These are phyloP conservation scores for Pseudomyrmex dendroicus DNA, from an alignment of 1,140 invertebrate species.

Conservation along the genomic window DNA sequence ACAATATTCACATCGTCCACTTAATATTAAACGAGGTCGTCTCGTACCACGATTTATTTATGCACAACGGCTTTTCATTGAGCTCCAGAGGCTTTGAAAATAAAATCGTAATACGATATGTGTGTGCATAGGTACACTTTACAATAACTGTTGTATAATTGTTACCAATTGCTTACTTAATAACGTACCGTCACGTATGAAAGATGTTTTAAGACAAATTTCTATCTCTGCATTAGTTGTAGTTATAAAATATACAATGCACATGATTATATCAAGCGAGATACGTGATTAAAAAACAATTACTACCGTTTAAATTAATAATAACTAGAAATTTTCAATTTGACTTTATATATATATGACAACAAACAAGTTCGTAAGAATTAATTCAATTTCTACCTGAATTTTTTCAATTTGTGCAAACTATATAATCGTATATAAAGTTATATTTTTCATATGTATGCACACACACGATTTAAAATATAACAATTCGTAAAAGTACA, in stretches of 20 bases:
- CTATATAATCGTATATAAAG: no score
- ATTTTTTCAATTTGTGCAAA: no score
- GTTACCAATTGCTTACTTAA: not conserved
- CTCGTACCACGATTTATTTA: conserved; percentile 42
- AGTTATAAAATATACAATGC: not conserved
- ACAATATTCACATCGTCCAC: conserved; percentile 31
- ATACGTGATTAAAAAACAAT: no score
- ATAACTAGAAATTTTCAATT: no score
- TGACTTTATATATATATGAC: no score
- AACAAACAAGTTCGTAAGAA: no score
- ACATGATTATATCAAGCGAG: no score
- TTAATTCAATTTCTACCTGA: no score
- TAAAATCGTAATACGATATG: not conserved
- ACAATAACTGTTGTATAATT: not conserved
- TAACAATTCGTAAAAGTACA: no score
- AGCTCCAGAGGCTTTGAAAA: not conserved
- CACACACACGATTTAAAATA: no score
- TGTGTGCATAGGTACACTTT: not conserved
- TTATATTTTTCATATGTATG: no score
- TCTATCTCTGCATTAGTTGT: not conserved
- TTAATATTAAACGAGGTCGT: conserved; percentile 54
- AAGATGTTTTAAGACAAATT: conserved; percentile 7
- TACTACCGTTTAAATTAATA: no score
- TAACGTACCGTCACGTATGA: not conserved
- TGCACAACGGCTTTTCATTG: not conserved